Evolutionary conservation across 2,888 invertebrate genomes (phyloP).

Genomic region (Chelonus formosanus): DNA sequence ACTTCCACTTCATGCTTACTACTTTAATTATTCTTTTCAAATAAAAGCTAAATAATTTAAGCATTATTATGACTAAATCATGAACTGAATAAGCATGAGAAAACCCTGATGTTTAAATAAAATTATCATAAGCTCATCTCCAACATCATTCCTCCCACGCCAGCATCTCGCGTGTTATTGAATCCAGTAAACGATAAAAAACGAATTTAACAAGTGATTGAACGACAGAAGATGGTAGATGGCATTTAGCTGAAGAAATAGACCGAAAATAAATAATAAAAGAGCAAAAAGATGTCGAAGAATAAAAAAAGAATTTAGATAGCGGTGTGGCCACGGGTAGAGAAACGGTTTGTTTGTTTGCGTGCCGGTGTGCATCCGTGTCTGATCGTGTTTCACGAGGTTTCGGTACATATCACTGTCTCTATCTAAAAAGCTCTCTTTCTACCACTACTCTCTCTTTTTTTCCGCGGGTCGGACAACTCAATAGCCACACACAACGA

Average conservation of each 20-base stretch:
- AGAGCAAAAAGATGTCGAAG: conserved; percentile 3
- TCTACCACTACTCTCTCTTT: conserved; percentile 42
- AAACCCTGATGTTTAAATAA: no score
- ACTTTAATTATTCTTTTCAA: no score
- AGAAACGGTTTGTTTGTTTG: conserved; percentile 54
- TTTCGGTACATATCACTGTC: conserved; percentile 46
- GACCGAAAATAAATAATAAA: conserved; percentile 20
- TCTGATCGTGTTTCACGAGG: conserved; percentile 62
- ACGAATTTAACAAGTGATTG: conserved; percentile 7
- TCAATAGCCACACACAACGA: conserved; percentile 53
- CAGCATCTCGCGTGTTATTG: not conserved
- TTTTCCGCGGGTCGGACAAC: conserved; percentile 56
- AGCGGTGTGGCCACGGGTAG: conserved; percentile 38
- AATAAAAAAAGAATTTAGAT: conserved; percentile 23
- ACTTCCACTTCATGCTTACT: no score
- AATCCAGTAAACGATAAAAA: not conserved
- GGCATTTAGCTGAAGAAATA: conserved; percentile 23
- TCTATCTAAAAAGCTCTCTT: conserved; percentile 26
- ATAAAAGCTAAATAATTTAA: no score
- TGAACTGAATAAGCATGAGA: no score
- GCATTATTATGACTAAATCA: no score
- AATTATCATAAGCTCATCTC: no score
- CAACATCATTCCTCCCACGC: not conserved
- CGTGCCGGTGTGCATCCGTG: conserved; percentile 60
- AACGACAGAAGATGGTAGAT: conserved; percentile 20